Percentiles rank a stretch among this genome's conserved stretches.
These are phyloP conservation scores for Teleopsis dalmanni DNA, from an alignment of 1,140 invertebrate genomes.

Conservation along the genomic window DNA sequence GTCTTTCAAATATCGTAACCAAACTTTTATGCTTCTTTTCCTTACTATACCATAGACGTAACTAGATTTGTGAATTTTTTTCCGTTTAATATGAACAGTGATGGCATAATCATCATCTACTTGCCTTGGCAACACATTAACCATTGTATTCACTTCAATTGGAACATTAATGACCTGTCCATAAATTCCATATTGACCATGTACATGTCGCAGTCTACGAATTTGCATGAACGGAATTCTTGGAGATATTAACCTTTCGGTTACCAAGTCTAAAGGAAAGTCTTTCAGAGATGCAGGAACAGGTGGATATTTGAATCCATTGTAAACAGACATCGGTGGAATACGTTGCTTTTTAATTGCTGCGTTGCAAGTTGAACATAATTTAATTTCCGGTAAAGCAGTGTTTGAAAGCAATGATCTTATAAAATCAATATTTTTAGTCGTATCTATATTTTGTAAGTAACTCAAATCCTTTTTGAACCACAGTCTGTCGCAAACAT, in stretches of 20 bases:
- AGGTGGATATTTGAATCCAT: no score
- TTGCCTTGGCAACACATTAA: conserved; percentile 22
- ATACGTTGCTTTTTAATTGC: no score
- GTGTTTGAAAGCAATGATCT: conserved; percentile 14
- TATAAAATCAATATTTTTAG: conserved; percentile 16
- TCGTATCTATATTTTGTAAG: conserved; percentile 6
- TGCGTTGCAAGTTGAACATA: conserved; percentile 19
- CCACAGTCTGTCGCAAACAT: conserved; percentile 23
- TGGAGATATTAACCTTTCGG: no score
- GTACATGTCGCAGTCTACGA: no score
- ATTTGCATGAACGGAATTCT: no score
- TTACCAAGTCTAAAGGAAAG: no score
- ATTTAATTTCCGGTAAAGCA: conserved; percentile 10
- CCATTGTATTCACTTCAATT: conserved; percentile 35
- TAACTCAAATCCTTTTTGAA: conserved; percentile 21
- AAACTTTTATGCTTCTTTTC: background rate
- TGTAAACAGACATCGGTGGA: no score
- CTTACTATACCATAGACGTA: no score
- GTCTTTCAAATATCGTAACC: conserved; percentile 3
- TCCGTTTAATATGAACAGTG: conserved; percentile 26
- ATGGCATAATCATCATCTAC: conserved; percentile 25
- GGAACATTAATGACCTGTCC: no score
- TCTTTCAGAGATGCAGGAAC: no score
- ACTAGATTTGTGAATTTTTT: conserved; percentile 19
- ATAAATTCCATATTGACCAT: no score